Conservation (phyloP, 2,888 invertebrate genomes). For the Diloba caeruleocephala region DNA sequence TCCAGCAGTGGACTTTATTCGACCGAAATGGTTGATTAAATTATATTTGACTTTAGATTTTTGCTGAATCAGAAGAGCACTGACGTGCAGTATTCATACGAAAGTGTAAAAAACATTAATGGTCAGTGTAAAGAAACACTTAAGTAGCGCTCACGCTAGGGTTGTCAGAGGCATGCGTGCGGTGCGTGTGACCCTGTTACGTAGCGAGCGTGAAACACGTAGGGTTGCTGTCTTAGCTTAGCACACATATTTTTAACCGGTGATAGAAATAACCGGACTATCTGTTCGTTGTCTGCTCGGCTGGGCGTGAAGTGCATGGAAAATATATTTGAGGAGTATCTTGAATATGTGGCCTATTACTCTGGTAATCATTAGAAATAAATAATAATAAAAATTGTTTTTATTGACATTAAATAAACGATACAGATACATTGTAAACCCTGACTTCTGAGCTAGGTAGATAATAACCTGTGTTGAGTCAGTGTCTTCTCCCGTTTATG, state of each 20-base stretch:
- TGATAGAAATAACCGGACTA: constrained; percentile 31
- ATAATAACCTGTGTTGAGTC: too few species aligned
- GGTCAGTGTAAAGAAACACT: constrained; percentile 15
- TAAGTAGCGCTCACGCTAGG: constrained; percentile 15
- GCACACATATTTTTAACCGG: constrained; percentile 44
- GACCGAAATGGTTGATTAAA: too few species aligned
- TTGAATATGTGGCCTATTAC: background rate
- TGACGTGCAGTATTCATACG: too few species aligned
- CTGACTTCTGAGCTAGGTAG: too few species aligned
- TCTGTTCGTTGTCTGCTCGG: constrained; percentile 26
- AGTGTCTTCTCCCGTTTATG: too few species aligned
- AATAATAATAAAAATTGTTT: too few species aligned
- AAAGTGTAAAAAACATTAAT: too few species aligned
- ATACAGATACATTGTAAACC: too few species aligned
- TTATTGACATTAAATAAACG: too few species aligned
- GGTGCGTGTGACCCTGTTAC: constrained; percentile 48
- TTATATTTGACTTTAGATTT: too few species aligned
- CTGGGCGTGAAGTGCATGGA: constrained; percentile 25
- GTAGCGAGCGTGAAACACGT: constrained; percentile 34
- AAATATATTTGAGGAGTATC: constrained; percentile 27
- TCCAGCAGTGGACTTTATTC: too few species aligned
- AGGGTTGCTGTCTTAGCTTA: constrained; percentile 44
- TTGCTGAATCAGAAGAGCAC: too few species aligned
- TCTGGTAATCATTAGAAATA: background rate
- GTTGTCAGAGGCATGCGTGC: constrained; percentile 37